Evolutionary conservation across 2,113 vertebrate species (phyloP), one percentile per base, ranked within the genome.

Genomic region (Gopherus evgoodei): DNA sequence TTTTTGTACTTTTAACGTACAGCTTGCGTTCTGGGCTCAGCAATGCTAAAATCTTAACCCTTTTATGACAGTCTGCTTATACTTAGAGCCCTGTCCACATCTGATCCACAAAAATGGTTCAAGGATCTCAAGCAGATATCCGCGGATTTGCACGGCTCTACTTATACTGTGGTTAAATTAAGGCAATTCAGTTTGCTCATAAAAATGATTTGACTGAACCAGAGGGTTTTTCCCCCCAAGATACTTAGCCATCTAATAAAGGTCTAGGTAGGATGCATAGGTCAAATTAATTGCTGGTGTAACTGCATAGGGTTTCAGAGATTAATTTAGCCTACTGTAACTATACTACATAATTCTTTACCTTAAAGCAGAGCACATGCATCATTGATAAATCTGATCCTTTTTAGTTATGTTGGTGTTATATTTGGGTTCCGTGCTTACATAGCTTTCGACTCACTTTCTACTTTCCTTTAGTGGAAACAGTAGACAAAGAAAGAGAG

Each of bases 241-340:
- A 79, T 38, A 21, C 3, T 14, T 0, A 65, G 76, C 56, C 44
- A 87, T 2, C 21, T 3, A 25, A 81, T 69, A 72, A 80, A 90
- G 50, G 49, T 42, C 7, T 10, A 1, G 31, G 25, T 27, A 72
- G 35, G 27, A 59, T 65, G 27, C 86, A 57, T 4, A 27, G 57
- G 3, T 35, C 72, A 10, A 8, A 1, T 24, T n/a, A 13, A 57
- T 10, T 49, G 25, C 65, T 38, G 7, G 29, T 44, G n/a, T n/a
- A 81, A 89, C 0, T 72, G 47, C 57, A 31, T 53, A 3, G 35
- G 4, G 53, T 84, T 1, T 35, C 86, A 50, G 25, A 8, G 38
- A 22, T 69, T 11, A 1, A 5, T 2, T 50, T 0, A 54, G 14
- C 29, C 56, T 54, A 16, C 53, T 38, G 19, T 72, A 72, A 38